phyloP scores from a whole-genome alignment of 2,888 invertebrate genomes.

The Gasteruption jaculator region DNA sequence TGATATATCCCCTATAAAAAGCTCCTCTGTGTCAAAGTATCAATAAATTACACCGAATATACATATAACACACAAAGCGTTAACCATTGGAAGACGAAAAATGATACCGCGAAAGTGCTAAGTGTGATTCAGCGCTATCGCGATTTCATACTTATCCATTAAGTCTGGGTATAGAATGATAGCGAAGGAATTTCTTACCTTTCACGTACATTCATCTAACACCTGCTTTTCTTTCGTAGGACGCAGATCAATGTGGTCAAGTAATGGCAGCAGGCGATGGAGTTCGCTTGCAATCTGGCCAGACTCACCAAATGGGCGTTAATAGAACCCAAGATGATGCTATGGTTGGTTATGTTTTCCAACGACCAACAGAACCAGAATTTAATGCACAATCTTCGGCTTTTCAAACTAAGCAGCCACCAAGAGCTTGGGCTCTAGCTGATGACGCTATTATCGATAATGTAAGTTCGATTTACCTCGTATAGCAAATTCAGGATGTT shows the following conservation, averaged over 20 bases:
- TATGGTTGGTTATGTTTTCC: constrained; percentile 89
- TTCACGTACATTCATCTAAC: not conserved
- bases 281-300: constrained; percentile 46
- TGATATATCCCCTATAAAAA: no score
- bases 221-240: constrained; percentile 30
- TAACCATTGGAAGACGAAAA: no score
- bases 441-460: constrained; percentile 82
- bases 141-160: no score
- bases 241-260: constrained; percentile 47
- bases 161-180: no score
- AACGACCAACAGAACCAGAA: constrained; percentile 77
- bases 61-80: no score
- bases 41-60: no score
- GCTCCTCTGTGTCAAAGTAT: no score
- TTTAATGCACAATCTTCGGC: constrained; percentile 59
- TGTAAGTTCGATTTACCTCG: no score
- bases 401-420: constrained; percentile 68
- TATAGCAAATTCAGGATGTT: constrained; percentile 77
- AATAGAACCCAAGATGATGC: constrained; percentile 76
- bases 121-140: no score
- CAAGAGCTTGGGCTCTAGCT: constrained; percentile 75
- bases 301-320: constrained; percentile 46
- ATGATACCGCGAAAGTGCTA: no score
- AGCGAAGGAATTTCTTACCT: no score
- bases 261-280: constrained; percentile 49